Conservation (phyloP, 2,797 vertebrate genomes). For the Coregonus suidteri region DNA sequence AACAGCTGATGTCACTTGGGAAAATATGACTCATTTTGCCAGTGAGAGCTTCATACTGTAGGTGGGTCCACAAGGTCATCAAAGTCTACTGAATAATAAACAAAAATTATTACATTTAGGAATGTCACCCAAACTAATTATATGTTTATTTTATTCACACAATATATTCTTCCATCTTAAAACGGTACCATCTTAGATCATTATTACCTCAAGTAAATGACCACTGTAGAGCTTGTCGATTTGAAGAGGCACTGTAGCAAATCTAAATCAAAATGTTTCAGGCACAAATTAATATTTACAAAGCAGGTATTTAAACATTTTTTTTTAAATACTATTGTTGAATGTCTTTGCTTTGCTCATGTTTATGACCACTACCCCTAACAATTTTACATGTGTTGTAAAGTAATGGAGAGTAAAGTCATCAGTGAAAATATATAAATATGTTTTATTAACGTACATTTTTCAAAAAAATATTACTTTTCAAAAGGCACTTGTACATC, state of each 20-base stretch:
- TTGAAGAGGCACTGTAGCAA: not conserved
- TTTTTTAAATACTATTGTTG: not conserved
- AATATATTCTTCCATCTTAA: not conserved
- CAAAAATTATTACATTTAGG: not conserved
- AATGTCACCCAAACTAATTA: not conserved
- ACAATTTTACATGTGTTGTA: not conserved
- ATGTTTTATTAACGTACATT: constrained; percentile 46
- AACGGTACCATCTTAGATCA: not conserved
- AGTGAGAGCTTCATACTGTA: not conserved
- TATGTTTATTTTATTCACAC: not conserved
- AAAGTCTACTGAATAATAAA: constrained; percentile 7
- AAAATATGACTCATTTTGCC: constrained; percentile 30
- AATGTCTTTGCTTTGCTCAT: not conserved
- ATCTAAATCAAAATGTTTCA: too few relatives aligned
- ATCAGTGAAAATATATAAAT: constrained; percentile 35
- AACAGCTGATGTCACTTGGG: constrained; percentile 31
- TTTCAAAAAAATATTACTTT: constrained; percentile 42
- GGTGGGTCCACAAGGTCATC: not conserved
- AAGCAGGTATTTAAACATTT: not conserved
- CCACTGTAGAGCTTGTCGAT: not conserved
- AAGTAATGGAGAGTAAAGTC: constrained; percentile 9
- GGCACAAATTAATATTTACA: constrained; percentile 14
- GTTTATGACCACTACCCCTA: not conserved
- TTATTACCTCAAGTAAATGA: not conserved
- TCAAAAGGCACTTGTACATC: constrained; percentile 37